Evolutionary conservation across 2,113 vertebrate genomes (phyloP), one percentile per base, ranked within the genome.

Genomic region (Hydrolagus affinis): DNA sequence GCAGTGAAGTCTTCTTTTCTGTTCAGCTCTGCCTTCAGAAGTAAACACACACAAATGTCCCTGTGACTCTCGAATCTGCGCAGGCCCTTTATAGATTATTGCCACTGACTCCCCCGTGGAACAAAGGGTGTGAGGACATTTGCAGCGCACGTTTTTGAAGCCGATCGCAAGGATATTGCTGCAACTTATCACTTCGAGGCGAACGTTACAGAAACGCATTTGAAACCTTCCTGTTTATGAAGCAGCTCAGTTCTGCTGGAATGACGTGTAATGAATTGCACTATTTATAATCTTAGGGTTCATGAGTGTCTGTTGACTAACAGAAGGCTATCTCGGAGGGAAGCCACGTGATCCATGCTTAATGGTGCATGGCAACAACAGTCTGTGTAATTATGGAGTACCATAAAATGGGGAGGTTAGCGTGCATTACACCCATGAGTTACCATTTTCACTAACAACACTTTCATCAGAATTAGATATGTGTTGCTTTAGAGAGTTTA

Each of bases 321-420:
- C 91, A 91, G 90, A 91, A 89, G 90, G 90, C 85, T 0, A 86
- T 86, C 86, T 87, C 88, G 32, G 86, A 23, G 88, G 89, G 86
- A 86, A 85, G 66, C 85, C 86, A 60, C 86, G n/a, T 74, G 57
- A 85, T 21, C 85, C 86, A 60, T 0, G 85, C 86, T 88, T 86
- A 86, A 88, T 88, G 89, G 87, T 64, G 86, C 64, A 0, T 87
- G 86, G 78, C 85, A 0, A 66, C 87, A 85, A 44, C 28, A 70
- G 86, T 86, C 87, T 83, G 25, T 87, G 57, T 77, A 87, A 86
- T 87, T 64, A 87, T 85, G 85, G 86, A 68, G 72, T 85, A 25
- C 87, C 70, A 78, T 74, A 78, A 74, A 60, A 69, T 28, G 83
- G 77, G 0, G 25, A 30, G 15, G 11, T 7, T 15, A 15, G 11